Evolutionary conservation across 2,888 invertebrate genomes (phyloP).

Genomic region (Proisotoma minuta): DNA sequence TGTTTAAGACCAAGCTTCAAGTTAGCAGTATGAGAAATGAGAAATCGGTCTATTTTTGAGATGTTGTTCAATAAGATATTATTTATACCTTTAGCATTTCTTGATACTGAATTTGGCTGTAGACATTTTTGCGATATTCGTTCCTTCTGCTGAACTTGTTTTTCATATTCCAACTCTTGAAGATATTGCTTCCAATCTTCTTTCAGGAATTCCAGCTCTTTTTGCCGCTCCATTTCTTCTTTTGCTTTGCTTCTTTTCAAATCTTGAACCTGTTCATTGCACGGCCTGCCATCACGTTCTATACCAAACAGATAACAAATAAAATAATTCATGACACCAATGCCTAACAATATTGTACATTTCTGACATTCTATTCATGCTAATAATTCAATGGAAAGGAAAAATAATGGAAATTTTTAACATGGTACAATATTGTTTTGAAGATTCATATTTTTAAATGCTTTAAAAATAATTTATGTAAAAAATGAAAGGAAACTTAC

Average conservation of each 20-base stretch:
- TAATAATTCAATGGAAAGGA: no score
- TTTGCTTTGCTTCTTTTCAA: constrained; percentile 31
- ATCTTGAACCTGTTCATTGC: constrained; percentile 40
- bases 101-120: constrained; percentile 36
- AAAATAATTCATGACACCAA: background rate
- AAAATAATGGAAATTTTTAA: background rate
- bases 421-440: background rate
- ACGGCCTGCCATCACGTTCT: constrained; percentile 41
- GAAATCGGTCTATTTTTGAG: no score
- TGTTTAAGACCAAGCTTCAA: no score
- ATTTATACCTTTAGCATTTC: constrained; percentile 31
- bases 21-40: no score
- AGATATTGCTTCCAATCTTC: constrained; percentile 43
- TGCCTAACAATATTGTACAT: no score
- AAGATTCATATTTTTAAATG: background rate
- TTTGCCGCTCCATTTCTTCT: constrained; percentile 39
- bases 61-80: background rate
- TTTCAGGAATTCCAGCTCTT: constrained; percentile 40
- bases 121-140: constrained; percentile 34
- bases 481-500: constrained; percentile 21
- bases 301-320: constrained; percentile 7
- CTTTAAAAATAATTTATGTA: background rate
- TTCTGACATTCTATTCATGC: no score
- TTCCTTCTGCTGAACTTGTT: constrained; percentile 20
- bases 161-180: constrained; percentile 37